Evolutionary conservation across 2,797 vertebrate species (phyloP).

Genomic region (Chelidonichthys spinosus): DNA sequence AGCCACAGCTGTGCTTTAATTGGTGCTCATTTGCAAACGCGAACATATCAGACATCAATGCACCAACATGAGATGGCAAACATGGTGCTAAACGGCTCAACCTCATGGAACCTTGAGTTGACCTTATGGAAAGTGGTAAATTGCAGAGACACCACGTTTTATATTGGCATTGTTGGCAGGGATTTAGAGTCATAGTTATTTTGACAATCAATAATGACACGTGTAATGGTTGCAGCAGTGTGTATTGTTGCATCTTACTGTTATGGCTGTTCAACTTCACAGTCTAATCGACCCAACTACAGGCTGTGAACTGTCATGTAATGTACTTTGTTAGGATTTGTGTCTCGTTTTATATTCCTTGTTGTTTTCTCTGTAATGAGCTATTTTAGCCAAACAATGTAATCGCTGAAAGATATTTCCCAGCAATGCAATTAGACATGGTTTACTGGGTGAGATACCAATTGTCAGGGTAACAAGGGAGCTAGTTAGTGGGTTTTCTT

Average conservation of each 20-base stretch:
- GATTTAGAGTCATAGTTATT: background rate
- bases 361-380: constrained; percentile 43
- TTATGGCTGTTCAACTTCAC: constrained; percentile 15
- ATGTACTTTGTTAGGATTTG: constrained; percentile 15
- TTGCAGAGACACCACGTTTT: background rate
- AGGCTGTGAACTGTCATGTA: constrained; percentile 22
- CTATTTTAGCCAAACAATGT: constrained; percentile 43
- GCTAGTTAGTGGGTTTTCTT: constrained; percentile 39
- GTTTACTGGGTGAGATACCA: constrained; percentile 54
- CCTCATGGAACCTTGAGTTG: constrained; percentile 4
- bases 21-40: background rate
- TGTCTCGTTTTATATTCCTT: constrained; percentile 24
- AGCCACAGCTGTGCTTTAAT: background rate
- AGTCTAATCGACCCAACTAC: constrained; percentile 11
- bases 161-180: background rate
- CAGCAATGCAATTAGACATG: constrained; percentile 53
- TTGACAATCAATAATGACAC: constrained; percentile 2
- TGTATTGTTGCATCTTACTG: background rate
- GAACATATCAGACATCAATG: background rate
- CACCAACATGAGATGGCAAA: background rate
- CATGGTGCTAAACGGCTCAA: background rate
- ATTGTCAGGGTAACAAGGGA: constrained; percentile 60
- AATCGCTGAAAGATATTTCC: constrained; percentile 54
- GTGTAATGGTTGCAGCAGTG: background rate
- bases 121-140: background rate